Evolutionary conservation across 2,888 invertebrate genomes (phyloP), one percentile per base, ranked within the genome.

Genomic region (Idaea biselata): DNA sequence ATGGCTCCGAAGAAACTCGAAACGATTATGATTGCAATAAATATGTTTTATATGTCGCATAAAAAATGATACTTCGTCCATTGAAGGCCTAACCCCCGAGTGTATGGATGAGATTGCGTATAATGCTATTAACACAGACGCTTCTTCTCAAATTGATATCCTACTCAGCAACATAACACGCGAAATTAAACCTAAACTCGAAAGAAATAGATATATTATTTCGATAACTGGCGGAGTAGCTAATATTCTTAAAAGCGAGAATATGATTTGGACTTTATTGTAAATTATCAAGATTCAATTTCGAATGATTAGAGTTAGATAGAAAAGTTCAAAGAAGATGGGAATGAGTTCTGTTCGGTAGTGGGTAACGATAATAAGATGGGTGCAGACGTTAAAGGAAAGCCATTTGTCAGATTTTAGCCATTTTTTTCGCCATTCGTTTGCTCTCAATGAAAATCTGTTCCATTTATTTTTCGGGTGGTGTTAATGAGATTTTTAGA

Each of bases 91-190:
- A 87, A 87, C 89, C 89, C 90, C 78, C 89, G 90, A 89, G 85
- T 92, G 92, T 92, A 91, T 91, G 89, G 91, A 91, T 90, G 91
- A 92, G 92, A 92, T 92, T 92, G 91, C 89, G 90, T 86, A 89
- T 92, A 92, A 92, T 91, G 90, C 92, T 92, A 92, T 92, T 92
- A 92, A 88, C 91, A 91, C 92, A 91, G 92, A 92, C 92, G 92
- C 91, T 92, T 89, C 90, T 91, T 86, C 88, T 91, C 91, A 91
- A 91, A 91, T 91, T 91, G 91, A 91, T 91, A 91, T 90, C 91
- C 86, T 84, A 81, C 84, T 82, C 73, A 69, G 69, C 57, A 61
- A 66, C 53, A 58, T 25, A 66, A 17, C 75, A 78, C 58, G 60
- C 72, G 18, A 88, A 84, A 77, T 65, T 80, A 74, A 79, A 79